These are phyloP conservation scores for Aradus depressus DNA, from an alignment of 2,888 invertebrate genomes.

Conservation along the genomic window DNA sequence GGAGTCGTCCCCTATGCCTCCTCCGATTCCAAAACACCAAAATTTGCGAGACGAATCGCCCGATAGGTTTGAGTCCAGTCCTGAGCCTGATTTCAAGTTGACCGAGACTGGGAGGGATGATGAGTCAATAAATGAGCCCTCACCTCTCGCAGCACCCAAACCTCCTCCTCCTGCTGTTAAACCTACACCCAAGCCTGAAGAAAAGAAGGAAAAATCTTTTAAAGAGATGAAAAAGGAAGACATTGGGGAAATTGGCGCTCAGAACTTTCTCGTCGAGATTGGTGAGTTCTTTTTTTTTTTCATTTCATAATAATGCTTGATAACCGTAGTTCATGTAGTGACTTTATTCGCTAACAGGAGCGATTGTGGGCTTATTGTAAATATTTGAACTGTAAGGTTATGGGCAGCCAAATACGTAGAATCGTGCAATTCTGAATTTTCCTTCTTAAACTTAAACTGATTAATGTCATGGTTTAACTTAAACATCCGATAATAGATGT, in stretches of 20 bases:
- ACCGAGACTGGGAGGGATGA: slow-evolving; percentile 6
- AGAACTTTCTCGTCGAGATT: slow-evolving; percentile 24
- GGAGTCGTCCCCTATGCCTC: slow-evolving; percentile 11
- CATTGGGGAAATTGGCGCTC: slow-evolving; percentile 20
- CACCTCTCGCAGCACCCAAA: too few relatives aligned
- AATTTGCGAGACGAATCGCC: slow-evolving; percentile 16
- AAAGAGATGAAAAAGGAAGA: slow-evolving; percentile 6
- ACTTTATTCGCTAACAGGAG: too few relatives aligned
- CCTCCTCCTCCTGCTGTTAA: not conserved
- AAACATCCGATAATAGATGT: too few relatives aligned
- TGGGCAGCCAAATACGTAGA: too few relatives aligned
- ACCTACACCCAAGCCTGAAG: not conserved
- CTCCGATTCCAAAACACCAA: slow-evolving; percentile 10
- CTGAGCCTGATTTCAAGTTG: slow-evolving; percentile 11
- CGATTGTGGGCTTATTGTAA: too few relatives aligned
- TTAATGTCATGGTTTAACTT: too few relatives aligned
- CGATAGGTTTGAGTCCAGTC: slow-evolving; percentile 13
- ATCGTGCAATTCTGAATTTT: too few relatives aligned
- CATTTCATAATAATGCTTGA: not conserved
- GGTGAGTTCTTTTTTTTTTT: slow-evolving; percentile 17
- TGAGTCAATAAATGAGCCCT: slow-evolving; percentile 3
- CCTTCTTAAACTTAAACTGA: too few relatives aligned
- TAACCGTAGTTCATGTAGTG: not conserved
- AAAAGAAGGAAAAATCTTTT: not conserved
- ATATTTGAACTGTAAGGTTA: too few relatives aligned